Percentiles rank a stretch among this genome's conserved stretches.
Conservation (phyloP, 1,140 invertebrate species). For the Camponotus pennsylvanicus region DNA sequence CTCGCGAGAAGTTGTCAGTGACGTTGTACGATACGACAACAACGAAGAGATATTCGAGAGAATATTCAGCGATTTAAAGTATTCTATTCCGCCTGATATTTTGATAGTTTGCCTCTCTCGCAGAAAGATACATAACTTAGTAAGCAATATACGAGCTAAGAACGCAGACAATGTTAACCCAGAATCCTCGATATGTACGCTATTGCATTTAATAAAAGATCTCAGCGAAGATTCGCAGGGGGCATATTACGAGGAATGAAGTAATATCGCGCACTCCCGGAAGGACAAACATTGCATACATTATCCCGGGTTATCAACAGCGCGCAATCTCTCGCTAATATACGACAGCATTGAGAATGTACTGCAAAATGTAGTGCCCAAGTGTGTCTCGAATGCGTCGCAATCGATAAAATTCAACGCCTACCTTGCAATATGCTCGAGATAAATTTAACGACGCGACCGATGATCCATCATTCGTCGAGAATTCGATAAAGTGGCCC, state of each 20-base stretch:
- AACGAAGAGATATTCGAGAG: constrained; percentile 8
- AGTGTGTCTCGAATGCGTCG: constrained; percentile 59
- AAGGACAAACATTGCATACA: constrained; percentile 49
- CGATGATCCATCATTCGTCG: constrained; percentile 68
- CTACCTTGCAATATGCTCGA: constrained; percentile 50
- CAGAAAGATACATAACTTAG: constrained; percentile 9
- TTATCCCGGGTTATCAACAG: constrained; percentile 45
- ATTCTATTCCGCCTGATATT: not conserved
- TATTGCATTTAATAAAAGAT: constrained; percentile 42
- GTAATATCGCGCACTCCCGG: constrained; percentile 37
- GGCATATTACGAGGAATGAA: constrained; percentile 36
- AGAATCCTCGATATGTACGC: constrained; percentile 17
- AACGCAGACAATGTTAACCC: constrained; percentile 27
- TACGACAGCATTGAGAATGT: constrained; percentile 28
- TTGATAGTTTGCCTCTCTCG: not conserved
- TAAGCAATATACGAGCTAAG: constrained; percentile 13
- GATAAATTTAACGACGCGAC: constrained; percentile 66
- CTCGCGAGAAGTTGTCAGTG: constrained; percentile 13
- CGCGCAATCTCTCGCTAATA: constrained; percentile 39
- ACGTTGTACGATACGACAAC: constrained; percentile 1
- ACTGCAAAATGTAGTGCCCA: constrained; percentile 17
- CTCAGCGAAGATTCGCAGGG: not conserved
- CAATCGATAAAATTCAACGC: constrained; percentile 72
- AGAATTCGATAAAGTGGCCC: constrained; percentile 63
- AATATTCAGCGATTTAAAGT: constrained; percentile 9